Conservation (phyloP, 2,113 vertebrate genomes). For the Ameiurus melas region DNA sequence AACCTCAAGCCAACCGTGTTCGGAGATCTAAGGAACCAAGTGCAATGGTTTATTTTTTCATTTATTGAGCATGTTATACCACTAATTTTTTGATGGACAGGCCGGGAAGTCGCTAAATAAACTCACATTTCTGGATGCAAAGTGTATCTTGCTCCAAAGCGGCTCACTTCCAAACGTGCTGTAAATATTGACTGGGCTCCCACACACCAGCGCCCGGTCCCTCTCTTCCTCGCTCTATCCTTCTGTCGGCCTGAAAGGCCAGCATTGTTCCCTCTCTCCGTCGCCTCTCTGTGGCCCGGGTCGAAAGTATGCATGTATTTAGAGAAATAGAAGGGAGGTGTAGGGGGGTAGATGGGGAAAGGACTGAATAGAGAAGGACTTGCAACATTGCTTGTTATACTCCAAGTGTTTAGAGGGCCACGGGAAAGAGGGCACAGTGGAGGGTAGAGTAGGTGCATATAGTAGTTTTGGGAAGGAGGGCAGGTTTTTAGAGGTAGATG, state of each 20-base stretch:
- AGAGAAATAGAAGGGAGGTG: slow-evolving; percentile 65
- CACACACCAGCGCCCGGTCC: slow-evolving; percentile 42
- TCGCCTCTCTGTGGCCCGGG: slow-evolving; percentile 73
- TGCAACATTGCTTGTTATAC: slow-evolving; percentile 38
- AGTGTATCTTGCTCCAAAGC: slow-evolving; percentile 62
- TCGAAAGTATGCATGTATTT: slow-evolving; percentile 80
- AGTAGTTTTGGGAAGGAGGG: slow-evolving; percentile 47
- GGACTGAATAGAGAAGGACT: slow-evolving; percentile 32
- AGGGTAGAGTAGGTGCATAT: slow-evolving; percentile 33
- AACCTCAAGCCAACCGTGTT: background rate
- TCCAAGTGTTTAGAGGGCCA: slow-evolving; percentile 31
- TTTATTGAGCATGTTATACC: no score
- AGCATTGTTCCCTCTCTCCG: slow-evolving; percentile 79
- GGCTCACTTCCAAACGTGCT: slow-evolving; percentile 63
- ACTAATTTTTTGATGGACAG: background rate
- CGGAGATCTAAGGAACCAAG: background rate
- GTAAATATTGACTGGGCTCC: slow-evolving; percentile 74
- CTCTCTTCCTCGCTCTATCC: slow-evolving; percentile 61
- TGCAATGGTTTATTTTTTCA: background rate
- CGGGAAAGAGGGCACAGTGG: slow-evolving; percentile 49
- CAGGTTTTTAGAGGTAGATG: slow-evolving; percentile 8
- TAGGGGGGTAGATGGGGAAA: slow-evolving; percentile 49
- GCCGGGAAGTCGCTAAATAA: slow-evolving; percentile 13
- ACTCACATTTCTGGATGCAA: slow-evolving; percentile 32
- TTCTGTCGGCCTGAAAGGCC: slow-evolving; percentile 75